phyloP scores from a whole-genome alignment of 2,113 vertebrate species.

The Fulmarus glacialis region DNA sequence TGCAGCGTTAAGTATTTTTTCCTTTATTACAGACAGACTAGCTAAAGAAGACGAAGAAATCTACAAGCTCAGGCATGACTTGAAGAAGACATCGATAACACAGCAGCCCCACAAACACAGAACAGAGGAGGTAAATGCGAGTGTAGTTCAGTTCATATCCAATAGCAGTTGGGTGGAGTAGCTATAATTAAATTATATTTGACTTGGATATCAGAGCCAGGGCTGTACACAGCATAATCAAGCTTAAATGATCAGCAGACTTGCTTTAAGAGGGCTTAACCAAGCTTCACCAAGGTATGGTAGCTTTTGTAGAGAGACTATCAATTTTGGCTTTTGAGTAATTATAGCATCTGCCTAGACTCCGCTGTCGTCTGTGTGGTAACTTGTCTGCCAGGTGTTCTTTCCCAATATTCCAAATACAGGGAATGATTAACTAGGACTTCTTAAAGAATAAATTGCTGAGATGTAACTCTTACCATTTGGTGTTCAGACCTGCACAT shows the following conservation, averaged over 20 bases:
- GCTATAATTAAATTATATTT: constrained; percentile 26
- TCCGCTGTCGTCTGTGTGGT: background rate
- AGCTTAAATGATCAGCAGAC: constrained; percentile 40
- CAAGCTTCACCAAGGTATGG: background rate
- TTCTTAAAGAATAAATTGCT: background rate
- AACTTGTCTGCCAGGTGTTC: background rate
- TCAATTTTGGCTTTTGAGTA: constrained; percentile 44
- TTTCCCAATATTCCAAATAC: constrained; percentile 14
- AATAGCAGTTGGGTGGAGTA: constrained; percentile 1
- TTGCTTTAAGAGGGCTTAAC: constrained; percentile 38
- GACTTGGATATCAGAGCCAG: constrained; percentile 1
- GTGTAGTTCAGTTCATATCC: background rate
- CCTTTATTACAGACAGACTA: constrained; percentile 78
- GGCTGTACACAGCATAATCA: background rate
- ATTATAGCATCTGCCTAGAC: background rate
- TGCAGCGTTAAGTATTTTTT: background rate
- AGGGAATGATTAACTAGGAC: background rate
- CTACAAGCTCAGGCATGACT: constrained; percentile 92
- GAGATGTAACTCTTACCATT: background rate
- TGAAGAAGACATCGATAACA: constrained; percentile 89
- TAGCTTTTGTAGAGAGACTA: background rate
- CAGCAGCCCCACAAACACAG: constrained; percentile 84
- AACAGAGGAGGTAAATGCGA: constrained; percentile 82
- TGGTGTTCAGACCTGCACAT: background rate
- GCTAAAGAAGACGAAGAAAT: constrained; percentile 97